Percentiles rank a stretch among this genome's conserved stretches.
Evolutionary conservation across 2,797 vertebrate species (phyloP).

Genomic region (Siniperca obscura): DNA sequence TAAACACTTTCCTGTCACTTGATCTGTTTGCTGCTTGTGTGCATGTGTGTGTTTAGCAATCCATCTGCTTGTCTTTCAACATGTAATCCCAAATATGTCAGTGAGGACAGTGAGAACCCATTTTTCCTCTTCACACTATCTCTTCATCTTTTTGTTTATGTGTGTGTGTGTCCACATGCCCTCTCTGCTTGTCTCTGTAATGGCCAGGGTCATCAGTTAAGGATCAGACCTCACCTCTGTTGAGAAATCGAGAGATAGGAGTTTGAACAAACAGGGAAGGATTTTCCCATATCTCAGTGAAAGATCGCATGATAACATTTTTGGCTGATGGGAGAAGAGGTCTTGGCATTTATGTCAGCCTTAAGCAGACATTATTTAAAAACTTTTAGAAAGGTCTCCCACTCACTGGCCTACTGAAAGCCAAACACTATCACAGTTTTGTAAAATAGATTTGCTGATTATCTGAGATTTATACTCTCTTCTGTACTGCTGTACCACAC

Average conservation of each 20-base stretch:
- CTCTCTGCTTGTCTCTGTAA: constrained; percentile 48
- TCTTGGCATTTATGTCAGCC: constrained; percentile 50
- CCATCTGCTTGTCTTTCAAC: constrained; percentile 57
- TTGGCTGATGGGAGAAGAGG: constrained; percentile 61
- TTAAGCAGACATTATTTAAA: constrained; percentile 46
- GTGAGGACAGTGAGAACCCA: constrained; percentile 57
- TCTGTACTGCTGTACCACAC: constrained; percentile 16
- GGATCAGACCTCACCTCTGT: constrained; percentile 70
- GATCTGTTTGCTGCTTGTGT: constrained; percentile 48
- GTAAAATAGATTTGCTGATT: constrained; percentile 27
- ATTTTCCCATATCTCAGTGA: constrained; percentile 68
- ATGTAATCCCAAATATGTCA: constrained; percentile 60
- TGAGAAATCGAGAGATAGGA: constrained; percentile 73
- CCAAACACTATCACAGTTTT: constrained; percentile 33
- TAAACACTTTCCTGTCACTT: constrained; percentile 55
- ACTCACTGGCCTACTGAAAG: constrained; percentile 17
- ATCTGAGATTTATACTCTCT: constrained; percentile 4
- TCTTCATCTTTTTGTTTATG: constrained; percentile 60
- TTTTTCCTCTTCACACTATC: constrained; percentile 63
- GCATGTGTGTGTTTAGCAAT: constrained; percentile 31
- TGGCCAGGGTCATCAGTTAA: constrained; percentile 77
- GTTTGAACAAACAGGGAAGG: constrained; percentile 60
- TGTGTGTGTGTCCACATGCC: constrained; percentile 42
- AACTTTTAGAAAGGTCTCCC: constrained; percentile 22
- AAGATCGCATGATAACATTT: constrained; percentile 75